Percentiles rank a stretch among this genome's conserved stretches.
Conservation (phyloP, 1,140 invertebrate species). For the Alviniconcha marisindica region DNA sequence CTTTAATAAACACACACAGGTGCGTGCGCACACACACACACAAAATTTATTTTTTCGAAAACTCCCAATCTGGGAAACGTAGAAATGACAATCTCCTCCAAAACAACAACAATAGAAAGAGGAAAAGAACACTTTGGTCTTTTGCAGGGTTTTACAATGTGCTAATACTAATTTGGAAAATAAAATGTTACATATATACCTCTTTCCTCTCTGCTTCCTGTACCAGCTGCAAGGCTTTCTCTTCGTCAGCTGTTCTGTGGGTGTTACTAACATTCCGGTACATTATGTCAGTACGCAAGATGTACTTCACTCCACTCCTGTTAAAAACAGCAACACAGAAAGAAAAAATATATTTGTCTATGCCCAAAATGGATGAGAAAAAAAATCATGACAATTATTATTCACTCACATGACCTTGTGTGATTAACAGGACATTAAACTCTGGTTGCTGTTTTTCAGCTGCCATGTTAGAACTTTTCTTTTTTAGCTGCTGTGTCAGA, state of each 20-base stretch:
- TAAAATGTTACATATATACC: slow-evolving; percentile 41
- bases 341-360: slow-evolving; percentile 24
- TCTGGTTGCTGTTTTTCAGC: too few species aligned
- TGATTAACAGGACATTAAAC: too few species aligned
- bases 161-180: not conserved
- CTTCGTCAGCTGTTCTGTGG: slow-evolving; percentile 43
- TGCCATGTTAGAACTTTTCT: too few species aligned
- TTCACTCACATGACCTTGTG: too few species aligned
- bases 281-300: slow-evolving; percentile 69
- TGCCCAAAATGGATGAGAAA: too few species aligned
- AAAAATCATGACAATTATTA: too few species aligned
- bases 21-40: too few species aligned
- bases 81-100: too few species aligned
- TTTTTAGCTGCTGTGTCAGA: too few species aligned
- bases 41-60: too few species aligned
- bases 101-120: not conserved
- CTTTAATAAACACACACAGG: too few species aligned
- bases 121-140: not conserved
- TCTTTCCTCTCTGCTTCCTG: slow-evolving; percentile 67
- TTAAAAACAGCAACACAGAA: slow-evolving; percentile 28
- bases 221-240: slow-evolving; percentile 53
- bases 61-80: too few species aligned
- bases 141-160: not conserved
- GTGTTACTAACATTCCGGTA: slow-evolving; percentile 53
- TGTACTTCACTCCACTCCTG: slow-evolving; percentile 66